These are phyloP conservation scores for Drosophila seguyi DNA, from an alignment of 1,140 invertebrate species.

Conservation along the genomic window DNA sequence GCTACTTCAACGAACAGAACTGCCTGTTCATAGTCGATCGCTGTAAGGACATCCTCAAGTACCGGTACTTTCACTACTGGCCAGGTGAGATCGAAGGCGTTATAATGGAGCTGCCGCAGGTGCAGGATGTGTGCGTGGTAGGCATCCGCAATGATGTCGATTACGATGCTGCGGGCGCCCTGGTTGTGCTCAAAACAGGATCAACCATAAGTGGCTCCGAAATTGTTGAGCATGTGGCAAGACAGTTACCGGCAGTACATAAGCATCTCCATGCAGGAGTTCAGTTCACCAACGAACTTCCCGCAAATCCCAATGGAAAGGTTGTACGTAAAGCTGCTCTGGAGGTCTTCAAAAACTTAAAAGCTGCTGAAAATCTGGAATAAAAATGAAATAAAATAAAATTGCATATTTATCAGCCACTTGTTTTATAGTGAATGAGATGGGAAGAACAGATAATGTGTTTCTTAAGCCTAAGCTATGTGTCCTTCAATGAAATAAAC, in stretches of 20 bases:
- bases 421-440: neutral
- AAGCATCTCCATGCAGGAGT: neutral
- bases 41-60: conserved; percentile 92
- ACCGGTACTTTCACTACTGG: conserved; percentile 81
- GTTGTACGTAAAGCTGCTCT: neutral
- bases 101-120: conserved; percentile 38
- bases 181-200: conserved; percentile 40
- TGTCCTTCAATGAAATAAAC: too few species aligned
- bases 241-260: neutral
- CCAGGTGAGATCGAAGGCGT: conserved; percentile 66
- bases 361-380: neutral
- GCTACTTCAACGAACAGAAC: conserved; percentile 88
- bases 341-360: neutral
- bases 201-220: conserved; percentile 16
- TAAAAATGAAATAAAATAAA: neutral
- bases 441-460: neutral
- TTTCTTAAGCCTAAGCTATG: too few species aligned
- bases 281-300: neutral
- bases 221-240: neutral
- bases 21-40: conserved; percentile 90
- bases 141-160: conserved; percentile 52
- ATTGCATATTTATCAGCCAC: neutral
- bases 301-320: neutral
- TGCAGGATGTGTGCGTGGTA: conserved; percentile 65
- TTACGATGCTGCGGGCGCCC: conserved; percentile 58